Evolutionary conservation across 2,888 invertebrate genomes (phyloP).

Genomic region (Prosopocoilus inquinatus): DNA sequence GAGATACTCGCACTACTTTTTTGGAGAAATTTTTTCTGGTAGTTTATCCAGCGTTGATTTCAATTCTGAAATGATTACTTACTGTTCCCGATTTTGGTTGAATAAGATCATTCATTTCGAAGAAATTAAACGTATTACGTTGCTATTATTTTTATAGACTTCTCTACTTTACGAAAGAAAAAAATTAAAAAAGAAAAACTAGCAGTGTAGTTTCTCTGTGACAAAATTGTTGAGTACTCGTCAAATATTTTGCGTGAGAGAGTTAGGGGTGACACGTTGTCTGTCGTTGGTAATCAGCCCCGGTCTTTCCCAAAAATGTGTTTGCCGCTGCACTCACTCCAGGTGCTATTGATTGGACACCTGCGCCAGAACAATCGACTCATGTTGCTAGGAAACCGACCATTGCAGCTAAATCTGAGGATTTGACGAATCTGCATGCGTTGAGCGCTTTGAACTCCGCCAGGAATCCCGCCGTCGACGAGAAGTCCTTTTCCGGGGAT

Average conservation of each 20-base stretch:
- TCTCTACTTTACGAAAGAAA: no score
- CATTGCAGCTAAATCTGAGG: conserved; percentile 49
- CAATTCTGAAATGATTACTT: no score
- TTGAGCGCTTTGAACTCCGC: conserved; percentile 21
- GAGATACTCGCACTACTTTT: no score
- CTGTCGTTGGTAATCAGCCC: conserved; percentile 37
- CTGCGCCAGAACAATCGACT: conserved; percentile 49
- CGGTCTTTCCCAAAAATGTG: conserved; percentile 43
- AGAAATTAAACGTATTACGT: no score
- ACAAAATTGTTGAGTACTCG: no score
- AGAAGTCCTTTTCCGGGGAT: neutral
- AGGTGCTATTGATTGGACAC: conserved; percentile 53
- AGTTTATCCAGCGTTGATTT: no score
- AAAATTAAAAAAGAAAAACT: no score
- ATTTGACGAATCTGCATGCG: conserved; percentile 50
- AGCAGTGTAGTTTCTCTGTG: no score
- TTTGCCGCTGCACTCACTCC: conserved; percentile 37
- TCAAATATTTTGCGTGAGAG: neutral
- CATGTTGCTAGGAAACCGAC: conserved; percentile 49
- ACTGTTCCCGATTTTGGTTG: no score
- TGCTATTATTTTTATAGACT: no score
- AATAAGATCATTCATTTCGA: no score
- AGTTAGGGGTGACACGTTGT: conserved; percentile 40
- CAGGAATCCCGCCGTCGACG: neutral
- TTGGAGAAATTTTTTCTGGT: no score